phyloP scores from a whole-genome alignment of 2,797 vertebrate species.

The Notolepis coatsorum region DNA sequence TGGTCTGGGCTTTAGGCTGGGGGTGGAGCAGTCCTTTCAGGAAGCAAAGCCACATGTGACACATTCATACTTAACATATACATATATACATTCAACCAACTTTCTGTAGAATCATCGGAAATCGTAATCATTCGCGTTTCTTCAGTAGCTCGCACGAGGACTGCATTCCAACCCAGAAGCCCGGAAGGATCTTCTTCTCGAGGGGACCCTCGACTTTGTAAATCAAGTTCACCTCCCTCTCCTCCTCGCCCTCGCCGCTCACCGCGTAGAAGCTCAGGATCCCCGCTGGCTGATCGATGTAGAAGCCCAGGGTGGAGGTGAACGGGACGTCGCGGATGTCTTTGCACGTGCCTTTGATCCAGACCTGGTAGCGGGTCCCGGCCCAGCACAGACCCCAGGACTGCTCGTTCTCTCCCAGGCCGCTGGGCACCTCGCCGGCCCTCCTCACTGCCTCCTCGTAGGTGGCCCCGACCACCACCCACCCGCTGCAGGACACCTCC shows the following conservation, averaged over 20 bases:
- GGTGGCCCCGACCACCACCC: constrained; percentile 63
- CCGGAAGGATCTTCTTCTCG: constrained; percentile 68
- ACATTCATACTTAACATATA: no score
- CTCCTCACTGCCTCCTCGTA: constrained; percentile 63
- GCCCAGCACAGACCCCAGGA: constrained; percentile 78
- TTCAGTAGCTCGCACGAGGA: constrained; percentile 59
- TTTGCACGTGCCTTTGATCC: constrained; percentile 61
- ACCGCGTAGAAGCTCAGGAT: constrained; percentile 72
- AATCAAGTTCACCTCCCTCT: constrained; percentile 62
- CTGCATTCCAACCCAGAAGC: constrained; percentile 73
- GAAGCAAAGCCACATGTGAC: no score
- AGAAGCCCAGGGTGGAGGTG: constrained; percentile 70
- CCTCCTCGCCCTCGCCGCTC: constrained; percentile 37
- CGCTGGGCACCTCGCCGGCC: constrained; percentile 58
- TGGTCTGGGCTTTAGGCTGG: no score
- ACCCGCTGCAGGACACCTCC: constrained; percentile 65
- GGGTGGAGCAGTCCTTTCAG: no score
- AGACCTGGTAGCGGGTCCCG: constrained; percentile 66
- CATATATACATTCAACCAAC: no score
- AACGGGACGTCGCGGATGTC: constrained; percentile 46
- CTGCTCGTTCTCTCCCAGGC: constrained; percentile 74
- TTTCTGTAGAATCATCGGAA: no score
- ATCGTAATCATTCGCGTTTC: constrained; percentile 33
- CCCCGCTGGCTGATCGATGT: constrained; percentile 75
- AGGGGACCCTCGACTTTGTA: constrained; percentile 54